Conservation (phyloP, 2,888 invertebrate species). For the Adelognathus sp. region DNA sequence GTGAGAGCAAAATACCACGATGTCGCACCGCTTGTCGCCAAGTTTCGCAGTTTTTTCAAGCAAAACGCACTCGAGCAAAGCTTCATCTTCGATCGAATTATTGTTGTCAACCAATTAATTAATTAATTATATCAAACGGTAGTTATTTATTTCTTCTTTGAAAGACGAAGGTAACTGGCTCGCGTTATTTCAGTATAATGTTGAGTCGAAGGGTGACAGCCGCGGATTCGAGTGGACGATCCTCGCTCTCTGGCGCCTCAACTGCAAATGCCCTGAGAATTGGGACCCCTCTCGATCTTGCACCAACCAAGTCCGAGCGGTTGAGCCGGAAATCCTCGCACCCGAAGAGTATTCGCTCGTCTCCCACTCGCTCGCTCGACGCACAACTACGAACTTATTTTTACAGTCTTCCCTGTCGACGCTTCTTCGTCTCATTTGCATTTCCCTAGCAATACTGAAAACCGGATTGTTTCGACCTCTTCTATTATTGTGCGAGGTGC, state of each 20-base stretch:
- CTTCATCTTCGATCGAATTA: background rate
- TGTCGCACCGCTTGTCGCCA: background rate
- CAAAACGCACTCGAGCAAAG: background rate
- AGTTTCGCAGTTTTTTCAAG: background rate
- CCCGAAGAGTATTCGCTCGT: background rate
- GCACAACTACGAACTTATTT: background rate
- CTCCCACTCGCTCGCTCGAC: background rate
- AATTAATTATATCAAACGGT: background rate
- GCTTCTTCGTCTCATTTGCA: background rate
- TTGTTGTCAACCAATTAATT: background rate
- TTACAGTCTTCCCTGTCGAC: background rate
- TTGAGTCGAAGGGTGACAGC: background rate
- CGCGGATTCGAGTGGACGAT: background rate
- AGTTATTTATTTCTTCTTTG: background rate
- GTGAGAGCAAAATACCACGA: slow-evolving; percentile 41
- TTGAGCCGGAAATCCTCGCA: slow-evolving; percentile 1
- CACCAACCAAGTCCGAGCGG: background rate
- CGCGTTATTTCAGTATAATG: background rate
- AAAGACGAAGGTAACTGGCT: background rate
- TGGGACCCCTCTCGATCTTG: slow-evolving; percentile 19
- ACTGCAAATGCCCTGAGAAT: slow-evolving; percentile 35
- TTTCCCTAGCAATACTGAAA: background rate
- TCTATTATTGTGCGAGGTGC: background rate
- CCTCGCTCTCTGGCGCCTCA: slow-evolving; percentile 28
- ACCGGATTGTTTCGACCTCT: background rate